Evolutionary conservation across 1,140 invertebrate species (phyloP).

Genomic region (Propsilocerus akamusi): DNA sequence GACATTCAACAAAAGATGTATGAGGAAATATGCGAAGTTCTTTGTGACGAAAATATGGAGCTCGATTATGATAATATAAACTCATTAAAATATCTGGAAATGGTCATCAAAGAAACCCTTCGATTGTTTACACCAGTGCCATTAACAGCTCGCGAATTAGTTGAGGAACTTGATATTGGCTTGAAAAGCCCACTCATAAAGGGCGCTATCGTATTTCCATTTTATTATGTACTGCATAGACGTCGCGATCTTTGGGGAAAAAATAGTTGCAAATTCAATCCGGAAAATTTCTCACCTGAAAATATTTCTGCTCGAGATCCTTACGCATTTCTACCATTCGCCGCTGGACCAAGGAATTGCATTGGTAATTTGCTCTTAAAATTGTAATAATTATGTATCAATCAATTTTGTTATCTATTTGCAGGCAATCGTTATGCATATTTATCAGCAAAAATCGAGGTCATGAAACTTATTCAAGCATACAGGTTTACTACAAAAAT

Average conservation of each 20-base stretch:
- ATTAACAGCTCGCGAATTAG: background rate
- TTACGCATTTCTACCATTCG: background rate
- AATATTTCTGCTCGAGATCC: background rate
- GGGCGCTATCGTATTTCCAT: background rate
- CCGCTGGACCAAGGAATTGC: background rate
- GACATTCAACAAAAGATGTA: background rate
- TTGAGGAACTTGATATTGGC: background rate
- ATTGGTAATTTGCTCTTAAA: background rate
- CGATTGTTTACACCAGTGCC: background rate
- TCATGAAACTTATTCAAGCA: background rate
- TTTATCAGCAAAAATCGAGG: background rate
- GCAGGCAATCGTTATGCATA: too few species aligned
- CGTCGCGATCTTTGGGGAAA: background rate
- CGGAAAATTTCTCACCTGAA: background rate
- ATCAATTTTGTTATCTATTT: too few species aligned
- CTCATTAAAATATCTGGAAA: background rate
- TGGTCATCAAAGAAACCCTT: background rate
- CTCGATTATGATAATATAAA: background rate
- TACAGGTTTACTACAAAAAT: background rate
- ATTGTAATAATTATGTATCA: conserved; percentile 1
- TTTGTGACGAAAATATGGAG: background rate
- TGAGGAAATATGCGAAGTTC: background rate
- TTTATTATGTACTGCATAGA: background rate
- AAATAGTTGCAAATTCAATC: background rate
- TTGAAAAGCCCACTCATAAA: background rate